Evolutionary conservation across 2,113 vertebrate species (phyloP), one percentile per base, ranked within the genome.

Genomic region (Pterocles burchelli): DNA sequence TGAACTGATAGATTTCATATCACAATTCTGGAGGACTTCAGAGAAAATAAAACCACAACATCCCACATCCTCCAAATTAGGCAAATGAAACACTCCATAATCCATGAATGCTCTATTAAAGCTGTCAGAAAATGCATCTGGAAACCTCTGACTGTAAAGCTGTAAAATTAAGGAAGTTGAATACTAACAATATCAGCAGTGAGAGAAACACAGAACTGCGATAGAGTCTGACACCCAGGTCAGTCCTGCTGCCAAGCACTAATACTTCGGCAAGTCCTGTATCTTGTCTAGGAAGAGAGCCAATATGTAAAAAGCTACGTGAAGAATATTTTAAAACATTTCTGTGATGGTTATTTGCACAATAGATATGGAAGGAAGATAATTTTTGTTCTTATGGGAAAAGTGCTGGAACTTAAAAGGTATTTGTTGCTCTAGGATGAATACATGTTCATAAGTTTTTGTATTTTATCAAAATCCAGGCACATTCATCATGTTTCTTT

Each of bases 121-220:
- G 25, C 62, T 82, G 48, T 51, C 9, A 85, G 61, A 68, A 94
- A 85, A 94, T 38, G 22, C 71, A 91, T 74, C 45, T 84, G 66
- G 77, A 85, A 95, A 88, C 29, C 91, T 85, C 75, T 93, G 36
- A 12, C 72, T 88, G 74, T 38, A 71, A 94, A 88, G 57, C 34
- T 86, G 63, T 43, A 94, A 67, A 91, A 93, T 51, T 0, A 86
- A 38, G 43, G 59, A 63, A 34, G 31, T 3, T 88, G 57, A 58
- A 86, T 67, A 43, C 29, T 80, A 79, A 83, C 26, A 68, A 4
- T 57, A 71, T 21, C 34, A 80, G 31, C 57, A 90, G 26, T 45
- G 67, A 85, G 46, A 86, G 43, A 95, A 82, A 92, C 45, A 20
- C 21, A 11, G 29, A 66, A 74, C 31, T 63, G 48, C 48, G 63